These are phyloP conservation scores for Drosophila micromelanica DNA, from an alignment of 1,140 invertebrate genomes.

Conservation along the genomic window DNA sequence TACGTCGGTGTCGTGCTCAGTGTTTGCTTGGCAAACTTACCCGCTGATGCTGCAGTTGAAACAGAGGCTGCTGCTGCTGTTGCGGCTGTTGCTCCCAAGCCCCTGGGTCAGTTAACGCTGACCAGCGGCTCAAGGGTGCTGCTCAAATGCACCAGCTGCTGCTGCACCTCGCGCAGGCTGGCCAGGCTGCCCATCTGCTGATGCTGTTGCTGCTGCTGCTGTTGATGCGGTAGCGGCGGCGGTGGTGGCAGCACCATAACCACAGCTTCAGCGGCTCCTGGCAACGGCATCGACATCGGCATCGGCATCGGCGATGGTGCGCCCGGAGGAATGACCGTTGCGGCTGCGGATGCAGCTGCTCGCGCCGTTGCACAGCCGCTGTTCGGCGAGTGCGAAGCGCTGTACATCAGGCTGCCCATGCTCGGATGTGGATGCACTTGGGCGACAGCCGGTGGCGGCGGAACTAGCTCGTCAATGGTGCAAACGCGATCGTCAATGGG, in stretches of 20 bases:
- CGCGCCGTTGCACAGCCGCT: conserved; percentile 47
- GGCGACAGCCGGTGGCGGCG: conserved; percentile 56
- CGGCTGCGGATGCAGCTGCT: conserved; percentile 75
- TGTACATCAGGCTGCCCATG: conserved; percentile 73
- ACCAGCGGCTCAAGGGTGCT: conserved; percentile 81
- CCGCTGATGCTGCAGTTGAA: conserved; percentile 40
- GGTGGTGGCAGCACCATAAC: conserved; percentile 77
- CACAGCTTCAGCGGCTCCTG: conserved; percentile 72
- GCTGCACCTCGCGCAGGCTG: conserved; percentile 69
- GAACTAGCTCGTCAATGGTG: conserved; percentile 81
- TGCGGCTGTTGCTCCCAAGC: conserved; percentile 35
- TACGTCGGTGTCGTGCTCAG: conserved; percentile 69
- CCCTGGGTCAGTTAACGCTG: conserved; percentile 83
- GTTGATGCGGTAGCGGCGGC: conserved; percentile 32
- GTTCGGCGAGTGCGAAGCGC: conserved; percentile 56
- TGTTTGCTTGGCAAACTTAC: conserved; percentile 66
- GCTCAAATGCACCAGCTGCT: conserved; percentile 77
- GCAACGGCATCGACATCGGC: conserved; percentile 25
- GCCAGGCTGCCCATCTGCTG: conserved; percentile 59
- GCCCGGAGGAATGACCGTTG: conserved; percentile 77
- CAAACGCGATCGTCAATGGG: conserved; percentile 83
- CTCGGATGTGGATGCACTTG: conserved; percentile 53
- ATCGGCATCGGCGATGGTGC: conserved; percentile 62
- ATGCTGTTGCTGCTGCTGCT: conserved; percentile 18
- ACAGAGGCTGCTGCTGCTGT: conserved; percentile 14